Base-by-base conservation (phyloP, 2,888 invertebrate species). In the Nudaria mundana region DNA sequence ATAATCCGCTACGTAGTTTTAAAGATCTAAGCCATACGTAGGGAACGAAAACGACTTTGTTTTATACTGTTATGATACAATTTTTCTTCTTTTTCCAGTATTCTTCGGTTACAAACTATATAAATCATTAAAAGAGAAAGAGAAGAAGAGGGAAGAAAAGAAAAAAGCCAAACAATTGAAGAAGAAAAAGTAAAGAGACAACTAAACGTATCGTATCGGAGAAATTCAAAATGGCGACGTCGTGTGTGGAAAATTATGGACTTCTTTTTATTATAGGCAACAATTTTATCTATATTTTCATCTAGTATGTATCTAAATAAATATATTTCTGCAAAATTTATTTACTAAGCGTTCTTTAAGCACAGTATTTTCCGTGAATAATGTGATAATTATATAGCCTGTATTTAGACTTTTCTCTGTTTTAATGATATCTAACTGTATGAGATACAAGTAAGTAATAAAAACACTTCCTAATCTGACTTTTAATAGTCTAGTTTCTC, bases 51-150 rank as follows among this genome's bases (percentile, higher is more conserved):
- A n/a, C n/a, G n/a, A n/a, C n/a, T n/a, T n/a, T n/a, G n/a, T n/a
- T n/a, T n/a, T n/a, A n/a, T n/a, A n/a, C 4, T 16, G 11, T 30
- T 1, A 16, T 12, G 30, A 30, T 25, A 5, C 5, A 2, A 4
- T 15, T 30, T 16, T 31, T 25, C 29, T 37, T 40, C 39, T 47
- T 66, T 65, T 93, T 93, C 5, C 91, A 97, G 97, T 93, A 45
- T 95, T 96, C 86, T 95, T 97, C 81, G 94, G 94, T 47, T 96
- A 95, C 88, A 96, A 95, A 78, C 87, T 97, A 36, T 94, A 95
- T 84, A 93, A 92, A 78, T 94, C 94, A 37, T 85, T 96, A 56
- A 91, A 91, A 57, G 95, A 95, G 15, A 94, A 95, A 66, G 93
- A 96, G 60, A 81, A 88, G 45, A 94, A 93, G 63, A 91, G 92